Conservation (phyloP, 2,113 vertebrate genomes). For the Zosterops japonicus region DNA sequence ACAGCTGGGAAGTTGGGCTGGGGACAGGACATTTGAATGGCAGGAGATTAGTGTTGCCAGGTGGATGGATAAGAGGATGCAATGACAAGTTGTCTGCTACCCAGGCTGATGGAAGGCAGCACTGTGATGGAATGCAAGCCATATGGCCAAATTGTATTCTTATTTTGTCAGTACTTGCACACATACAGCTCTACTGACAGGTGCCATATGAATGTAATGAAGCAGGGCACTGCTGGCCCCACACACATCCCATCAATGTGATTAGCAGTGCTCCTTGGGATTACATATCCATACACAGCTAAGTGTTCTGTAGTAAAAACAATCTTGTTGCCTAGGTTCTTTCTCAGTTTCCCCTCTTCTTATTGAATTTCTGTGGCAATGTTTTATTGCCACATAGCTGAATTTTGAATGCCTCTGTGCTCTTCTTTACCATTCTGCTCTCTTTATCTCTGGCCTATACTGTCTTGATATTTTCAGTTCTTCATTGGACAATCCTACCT, state of each 20-base stretch:
- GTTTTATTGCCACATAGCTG: background rate
- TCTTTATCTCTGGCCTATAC: background rate
- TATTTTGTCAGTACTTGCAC: background rate
- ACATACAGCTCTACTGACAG: background rate
- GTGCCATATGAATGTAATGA: background rate
- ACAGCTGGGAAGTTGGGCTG: background rate
- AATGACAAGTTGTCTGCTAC: background rate
- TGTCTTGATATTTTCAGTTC: background rate
- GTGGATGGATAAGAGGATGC: background rate
- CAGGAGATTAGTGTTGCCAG: background rate
- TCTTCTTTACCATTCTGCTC: background rate
- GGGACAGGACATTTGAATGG: background rate
- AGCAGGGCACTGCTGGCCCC: background rate
- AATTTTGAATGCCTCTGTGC: background rate
- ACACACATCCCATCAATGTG: background rate
- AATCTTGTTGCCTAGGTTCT: background rate
- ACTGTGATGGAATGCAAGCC: background rate
- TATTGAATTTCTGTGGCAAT: background rate
- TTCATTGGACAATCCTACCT: background rate
- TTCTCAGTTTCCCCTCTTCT: background rate
- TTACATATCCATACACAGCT: background rate
- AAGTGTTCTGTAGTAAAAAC: background rate
- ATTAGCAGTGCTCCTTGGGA: background rate
- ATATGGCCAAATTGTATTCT: background rate
- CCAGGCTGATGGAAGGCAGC: background rate